Evolutionary conservation across 37 sponge, comb jelly and placozoan species (phyloP).

Genomic region (Amphimedon queenslandica): DNA sequence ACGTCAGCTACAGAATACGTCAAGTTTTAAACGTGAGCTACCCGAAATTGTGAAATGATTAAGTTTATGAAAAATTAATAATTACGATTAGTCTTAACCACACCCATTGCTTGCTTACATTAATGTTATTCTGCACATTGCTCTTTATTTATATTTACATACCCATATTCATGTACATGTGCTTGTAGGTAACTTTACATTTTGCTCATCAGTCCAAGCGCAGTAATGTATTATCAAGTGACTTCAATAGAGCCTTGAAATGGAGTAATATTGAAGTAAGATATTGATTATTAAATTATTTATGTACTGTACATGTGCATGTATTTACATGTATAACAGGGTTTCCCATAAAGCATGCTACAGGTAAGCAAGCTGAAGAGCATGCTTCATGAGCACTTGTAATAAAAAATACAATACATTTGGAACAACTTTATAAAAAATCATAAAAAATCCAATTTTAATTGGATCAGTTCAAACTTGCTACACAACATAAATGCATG

Average conservation of each 20-base stretch:
- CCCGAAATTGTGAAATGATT: not conserved
- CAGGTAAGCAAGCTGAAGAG: no score
- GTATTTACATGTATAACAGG: no score
- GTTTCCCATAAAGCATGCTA: no score
- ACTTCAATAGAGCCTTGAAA: slow-evolving; percentile 65
- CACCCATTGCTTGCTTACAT: not conserved
- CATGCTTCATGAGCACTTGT: no score
- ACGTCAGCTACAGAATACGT: slow-evolving; percentile 62
- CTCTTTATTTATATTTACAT: not conserved
- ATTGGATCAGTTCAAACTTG: no score
- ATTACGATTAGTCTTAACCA: not conserved
- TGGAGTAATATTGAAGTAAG: slow-evolving; percentile 69
- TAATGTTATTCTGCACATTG: not conserved
- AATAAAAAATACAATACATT: no score
- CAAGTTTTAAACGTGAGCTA: slow-evolving; percentile 57
- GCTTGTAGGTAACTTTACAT: slow-evolving; percentile 53
- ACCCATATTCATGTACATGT: not conserved
- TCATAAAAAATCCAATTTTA: no score
- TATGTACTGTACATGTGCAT: not conserved
- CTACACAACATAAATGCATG: no score
- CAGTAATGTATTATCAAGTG: slow-evolving; percentile 33
- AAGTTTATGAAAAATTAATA: not conserved
- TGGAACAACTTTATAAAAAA: no score
- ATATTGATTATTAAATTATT: not conserved
- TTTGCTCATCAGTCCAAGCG: slow-evolving; percentile 68